phyloP scores from a whole-genome alignment of 2,888 invertebrate species.

The Harpalus rubripes region DNA sequence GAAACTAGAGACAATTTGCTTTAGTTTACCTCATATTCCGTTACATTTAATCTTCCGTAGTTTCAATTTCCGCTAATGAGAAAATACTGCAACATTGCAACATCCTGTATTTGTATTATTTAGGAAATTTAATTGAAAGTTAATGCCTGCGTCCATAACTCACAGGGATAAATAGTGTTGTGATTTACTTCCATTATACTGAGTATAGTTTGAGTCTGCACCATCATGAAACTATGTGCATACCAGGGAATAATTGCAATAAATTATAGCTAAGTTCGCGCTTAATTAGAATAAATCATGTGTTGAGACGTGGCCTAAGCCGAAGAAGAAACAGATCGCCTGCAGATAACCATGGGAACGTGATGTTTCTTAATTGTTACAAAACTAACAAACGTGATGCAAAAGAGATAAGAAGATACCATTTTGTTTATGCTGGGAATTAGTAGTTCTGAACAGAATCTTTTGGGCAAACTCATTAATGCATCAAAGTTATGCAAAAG shows the following conservation, averaged over 20 bases:
- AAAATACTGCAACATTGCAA: constrained; percentile 23
- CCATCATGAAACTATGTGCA: constrained; percentile 54
- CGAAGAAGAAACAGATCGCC: constrained; percentile 22
- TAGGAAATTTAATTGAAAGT: constrained; percentile 50
- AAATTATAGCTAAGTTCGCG: constrained; percentile 59
- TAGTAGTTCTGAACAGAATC: not conserved
- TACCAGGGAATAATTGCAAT: constrained; percentile 58
- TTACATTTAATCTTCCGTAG: constrained; percentile 14
- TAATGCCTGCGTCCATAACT: constrained; percentile 19
- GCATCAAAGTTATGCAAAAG: too few relatives aligned
- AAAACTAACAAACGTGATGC: constrained; percentile 1
- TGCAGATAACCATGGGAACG: constrained; percentile 10
- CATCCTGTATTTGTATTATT: constrained; percentile 21
- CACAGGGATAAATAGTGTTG: constrained; percentile 4
- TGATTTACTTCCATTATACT: constrained; percentile 51
- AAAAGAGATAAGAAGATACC: not conserved
- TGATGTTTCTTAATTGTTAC: constrained; percentile 33
- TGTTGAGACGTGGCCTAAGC: constrained; percentile 40
- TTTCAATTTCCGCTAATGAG: constrained; percentile 17
- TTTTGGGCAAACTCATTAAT: not conserved
- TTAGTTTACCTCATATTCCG: not conserved
- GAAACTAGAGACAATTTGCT: constrained; percentile 18
- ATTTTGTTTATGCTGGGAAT: not conserved
- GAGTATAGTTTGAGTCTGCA: constrained; percentile 36
- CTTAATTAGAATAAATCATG: constrained; percentile 63